phyloP scores from a whole-genome alignment of 2,888 invertebrate species.

The Chrysolina americana region DNA sequence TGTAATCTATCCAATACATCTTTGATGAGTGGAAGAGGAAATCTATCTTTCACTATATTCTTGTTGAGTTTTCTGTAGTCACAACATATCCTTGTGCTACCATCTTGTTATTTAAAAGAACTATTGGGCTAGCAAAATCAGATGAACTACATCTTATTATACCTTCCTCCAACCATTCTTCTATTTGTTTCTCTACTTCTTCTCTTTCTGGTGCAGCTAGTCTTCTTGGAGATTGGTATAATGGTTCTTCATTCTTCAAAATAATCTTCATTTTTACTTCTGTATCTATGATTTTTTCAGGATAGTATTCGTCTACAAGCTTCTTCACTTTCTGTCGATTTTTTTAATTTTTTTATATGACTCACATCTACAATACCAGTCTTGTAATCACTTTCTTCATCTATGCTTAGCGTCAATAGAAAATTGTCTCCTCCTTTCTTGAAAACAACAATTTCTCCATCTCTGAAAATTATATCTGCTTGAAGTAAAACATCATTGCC shows the following conservation, averaged over 20 bases:
- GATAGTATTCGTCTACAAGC: conserved; percentile 17
- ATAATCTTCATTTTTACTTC: conserved; percentile 33
- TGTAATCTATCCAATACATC: conserved; percentile 58
- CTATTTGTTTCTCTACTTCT: conserved; percentile 47
- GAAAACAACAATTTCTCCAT: not conserved
- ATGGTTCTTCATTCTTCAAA: conserved; percentile 41
- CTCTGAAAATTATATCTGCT: no score
- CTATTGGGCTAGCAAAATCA: conserved; percentile 49
- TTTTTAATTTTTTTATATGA: not conserved
- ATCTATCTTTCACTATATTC: conserved; percentile 44
- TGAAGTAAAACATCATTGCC: no score
- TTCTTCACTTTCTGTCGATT: not conserved
- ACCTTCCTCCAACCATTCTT: conserved; percentile 25
- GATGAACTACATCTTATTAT: conserved; percentile 39
- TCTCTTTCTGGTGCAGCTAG: conserved; percentile 47
- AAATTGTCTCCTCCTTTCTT: not conserved
- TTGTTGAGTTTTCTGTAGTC: conserved; percentile 47
- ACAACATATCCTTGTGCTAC: conserved; percentile 37
- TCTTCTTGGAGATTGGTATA: conserved; percentile 47
- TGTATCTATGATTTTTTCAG: conserved; percentile 15
- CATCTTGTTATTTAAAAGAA: conserved; percentile 49
- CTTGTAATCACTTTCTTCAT: not conserved
- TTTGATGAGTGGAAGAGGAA: conserved; percentile 64
- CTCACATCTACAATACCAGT: conserved; percentile 1
- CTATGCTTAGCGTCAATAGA: not conserved